Evolutionary conservation across 2,888 invertebrate genomes (phyloP).

Genomic region (Acrobasis consociella): DNA sequence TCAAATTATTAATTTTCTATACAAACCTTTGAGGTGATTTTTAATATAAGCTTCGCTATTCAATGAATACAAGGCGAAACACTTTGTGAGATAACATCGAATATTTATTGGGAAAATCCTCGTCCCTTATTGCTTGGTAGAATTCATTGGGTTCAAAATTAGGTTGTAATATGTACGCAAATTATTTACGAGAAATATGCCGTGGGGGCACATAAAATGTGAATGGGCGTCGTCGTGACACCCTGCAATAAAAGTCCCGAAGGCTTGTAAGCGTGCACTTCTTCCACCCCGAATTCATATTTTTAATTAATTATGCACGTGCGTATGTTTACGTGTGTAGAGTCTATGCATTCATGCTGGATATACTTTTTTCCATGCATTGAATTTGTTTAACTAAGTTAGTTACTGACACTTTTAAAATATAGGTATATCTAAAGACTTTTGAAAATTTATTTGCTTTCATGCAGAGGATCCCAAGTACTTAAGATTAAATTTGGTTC

Average conservation of each 20-base stretch:
- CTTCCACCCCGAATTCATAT: constrained; percentile 11
- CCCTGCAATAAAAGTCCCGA: constrained; percentile 2
- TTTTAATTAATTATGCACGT: constrained; percentile 10
- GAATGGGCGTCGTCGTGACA: background rate
- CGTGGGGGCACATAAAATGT: background rate
- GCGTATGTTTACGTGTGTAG: constrained; percentile 6
- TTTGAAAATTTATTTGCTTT: too few species aligned
- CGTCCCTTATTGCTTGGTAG: background rate
- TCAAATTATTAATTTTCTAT: constrained; percentile 17
- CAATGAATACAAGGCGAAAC: constrained; percentile 8
- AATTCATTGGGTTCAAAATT: constrained; percentile 1
- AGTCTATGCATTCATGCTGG: background rate
- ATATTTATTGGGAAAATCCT: constrained; percentile 4
- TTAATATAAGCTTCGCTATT: constrained; percentile 5
- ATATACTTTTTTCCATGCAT: too few species aligned
- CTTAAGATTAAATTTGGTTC: too few species aligned
- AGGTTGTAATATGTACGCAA: background rate
- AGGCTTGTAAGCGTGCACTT: constrained; percentile 1
- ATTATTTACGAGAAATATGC: background rate
- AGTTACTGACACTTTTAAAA: too few species aligned
- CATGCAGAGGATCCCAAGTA: too few species aligned
- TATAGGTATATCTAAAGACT: too few species aligned
- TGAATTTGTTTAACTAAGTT: too few species aligned
- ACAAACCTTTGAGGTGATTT: constrained; percentile 1
- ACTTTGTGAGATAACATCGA: constrained; percentile 7